Conservation (phyloP, 2,888 invertebrate genomes). For the Nomada lathburiana region DNA sequence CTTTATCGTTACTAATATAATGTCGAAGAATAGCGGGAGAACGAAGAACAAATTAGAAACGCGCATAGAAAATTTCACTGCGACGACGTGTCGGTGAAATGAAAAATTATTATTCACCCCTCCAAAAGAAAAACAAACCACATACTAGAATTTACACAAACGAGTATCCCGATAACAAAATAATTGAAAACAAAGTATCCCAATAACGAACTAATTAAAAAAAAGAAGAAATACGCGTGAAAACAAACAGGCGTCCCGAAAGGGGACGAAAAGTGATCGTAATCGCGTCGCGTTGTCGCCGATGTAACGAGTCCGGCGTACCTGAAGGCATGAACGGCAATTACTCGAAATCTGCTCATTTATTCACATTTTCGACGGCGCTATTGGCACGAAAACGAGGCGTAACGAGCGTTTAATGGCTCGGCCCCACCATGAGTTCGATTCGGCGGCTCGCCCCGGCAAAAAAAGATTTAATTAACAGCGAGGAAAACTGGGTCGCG, state of each 20-base stretch:
- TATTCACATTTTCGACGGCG: constrained; percentile 17
- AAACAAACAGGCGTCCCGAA: constrained; percentile 14
- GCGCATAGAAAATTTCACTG: too few relatives aligned
- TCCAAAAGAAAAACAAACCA: too few relatives aligned
- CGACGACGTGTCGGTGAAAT: too few relatives aligned
- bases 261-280: not conserved
- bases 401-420: constrained; percentile 64
- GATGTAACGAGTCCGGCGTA: constrained; percentile 17
- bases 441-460: constrained; percentile 2
- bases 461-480: constrained; percentile 66
- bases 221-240: not conserved
- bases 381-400: constrained; percentile 49
- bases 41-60: not conserved
- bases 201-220: too few relatives aligned
- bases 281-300: constrained; percentile 35
- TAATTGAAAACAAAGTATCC: too few relatives aligned
- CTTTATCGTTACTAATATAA: not conserved
- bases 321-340: constrained; percentile 17
- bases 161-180: too few relatives aligned
- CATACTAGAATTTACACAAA: too few relatives aligned
- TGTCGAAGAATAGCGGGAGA: not conserved
- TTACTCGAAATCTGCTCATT: constrained; percentile 34
- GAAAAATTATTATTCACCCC: too few relatives aligned
- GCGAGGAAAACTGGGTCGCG: constrained; percentile 63
- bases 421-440: constrained; percentile 48